Percentiles rank a stretch among this genome's conserved stretches.
Evolutionary conservation across 30 jellyfish, hydroid and myxozoan genomes (phyloP).

Genomic region (Cassiopea andromeda): DNA sequence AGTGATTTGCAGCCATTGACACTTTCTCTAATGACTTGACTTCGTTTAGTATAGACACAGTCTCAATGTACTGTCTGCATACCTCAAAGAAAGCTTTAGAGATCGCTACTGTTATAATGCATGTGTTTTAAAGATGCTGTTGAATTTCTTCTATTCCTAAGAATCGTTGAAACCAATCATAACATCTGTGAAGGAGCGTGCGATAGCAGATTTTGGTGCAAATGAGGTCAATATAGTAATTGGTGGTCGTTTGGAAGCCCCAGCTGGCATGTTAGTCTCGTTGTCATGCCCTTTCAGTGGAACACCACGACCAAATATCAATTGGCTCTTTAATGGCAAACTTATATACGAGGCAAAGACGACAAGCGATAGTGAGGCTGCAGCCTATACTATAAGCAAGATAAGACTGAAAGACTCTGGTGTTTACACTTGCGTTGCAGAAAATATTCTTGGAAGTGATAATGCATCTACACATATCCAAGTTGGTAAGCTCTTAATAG

Average conservation of each 20-base stretch:
- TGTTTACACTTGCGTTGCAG: slow-evolving; percentile 74
- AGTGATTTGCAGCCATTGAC: too few species aligned
- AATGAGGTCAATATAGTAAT: slow-evolving; percentile 49
- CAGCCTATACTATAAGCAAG: slow-evolving; percentile 45
- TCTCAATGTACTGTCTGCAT: too few species aligned
- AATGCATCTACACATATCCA: slow-evolving; percentile 42
- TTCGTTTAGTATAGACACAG: too few species aligned
- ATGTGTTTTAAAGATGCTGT: neutral
- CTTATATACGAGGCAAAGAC: slow-evolving; percentile 30
- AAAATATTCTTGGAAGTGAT: slow-evolving; percentile 60
- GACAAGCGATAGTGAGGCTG: slow-evolving; percentile 46
- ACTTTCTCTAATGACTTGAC: too few species aligned
- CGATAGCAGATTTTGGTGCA: slow-evolving; percentile 43
- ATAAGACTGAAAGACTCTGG: slow-evolving; percentile 67
- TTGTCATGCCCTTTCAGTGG: slow-evolving; percentile 79
- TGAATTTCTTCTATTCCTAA: neutral
- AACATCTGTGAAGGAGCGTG: slow-evolving; percentile 55
- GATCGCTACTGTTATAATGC: too few species aligned
- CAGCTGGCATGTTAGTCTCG: slow-evolving; percentile 62
- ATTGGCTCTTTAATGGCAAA: slow-evolving; percentile 72
- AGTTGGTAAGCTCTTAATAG: slow-evolving; percentile 50
- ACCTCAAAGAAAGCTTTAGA: too few species aligned
- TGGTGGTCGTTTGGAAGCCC: slow-evolving; percentile 80
- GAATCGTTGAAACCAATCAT: slow-evolving; percentile 65
- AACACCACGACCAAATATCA: slow-evolving; percentile 76